Conservation (phyloP, 2,797 vertebrate genomes). For the Gambusia yucatana region DNA sequence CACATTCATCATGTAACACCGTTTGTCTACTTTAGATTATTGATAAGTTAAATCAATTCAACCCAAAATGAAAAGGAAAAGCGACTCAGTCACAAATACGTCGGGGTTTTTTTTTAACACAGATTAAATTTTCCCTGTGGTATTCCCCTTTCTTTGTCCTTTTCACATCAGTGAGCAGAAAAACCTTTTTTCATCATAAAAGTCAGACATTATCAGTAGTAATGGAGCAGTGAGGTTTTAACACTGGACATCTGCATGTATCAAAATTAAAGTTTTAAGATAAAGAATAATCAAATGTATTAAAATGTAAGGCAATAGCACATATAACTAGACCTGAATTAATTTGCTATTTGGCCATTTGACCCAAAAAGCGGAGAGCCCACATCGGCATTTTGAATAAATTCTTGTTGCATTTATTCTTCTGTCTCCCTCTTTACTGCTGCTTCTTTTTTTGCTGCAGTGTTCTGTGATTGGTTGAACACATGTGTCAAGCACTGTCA, state of each 20-base stretch:
- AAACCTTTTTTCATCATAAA: conserved; percentile 12
- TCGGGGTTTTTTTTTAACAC: neutral
- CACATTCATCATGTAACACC: conserved; percentile 11
- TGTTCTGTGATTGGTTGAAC: conserved; percentile 74
- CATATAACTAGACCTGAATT: neutral
- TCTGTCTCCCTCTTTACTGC: conserved; percentile 29
- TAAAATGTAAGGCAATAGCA: neutral
- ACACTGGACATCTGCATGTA: neutral
- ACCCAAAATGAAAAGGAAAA: conserved; percentile 15
- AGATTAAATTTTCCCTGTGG: neutral
- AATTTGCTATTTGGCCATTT: conserved; percentile 9
- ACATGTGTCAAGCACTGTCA: conserved; percentile 64
- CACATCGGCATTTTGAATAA: conserved; percentile 26
- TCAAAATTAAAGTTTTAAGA: neutral
- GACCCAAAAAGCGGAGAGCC: conserved; percentile 16
- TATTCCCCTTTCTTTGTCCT: conserved; percentile 11
- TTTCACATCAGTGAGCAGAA: conserved; percentile 8
- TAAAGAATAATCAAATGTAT: neutral
- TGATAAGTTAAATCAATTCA: conserved; percentile 13
- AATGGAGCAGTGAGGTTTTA: neutral
- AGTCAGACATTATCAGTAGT: conserved; percentile 11
- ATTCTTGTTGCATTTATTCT: conserved; percentile 40
- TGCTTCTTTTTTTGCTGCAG: conserved; percentile 77
- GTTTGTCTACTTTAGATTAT: conserved; percentile 23
- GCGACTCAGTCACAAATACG: conserved; percentile 2